phyloP scores from a whole-genome alignment of 64 coral and sea anemone species.

The Astreopora myriophthalma region DNA sequence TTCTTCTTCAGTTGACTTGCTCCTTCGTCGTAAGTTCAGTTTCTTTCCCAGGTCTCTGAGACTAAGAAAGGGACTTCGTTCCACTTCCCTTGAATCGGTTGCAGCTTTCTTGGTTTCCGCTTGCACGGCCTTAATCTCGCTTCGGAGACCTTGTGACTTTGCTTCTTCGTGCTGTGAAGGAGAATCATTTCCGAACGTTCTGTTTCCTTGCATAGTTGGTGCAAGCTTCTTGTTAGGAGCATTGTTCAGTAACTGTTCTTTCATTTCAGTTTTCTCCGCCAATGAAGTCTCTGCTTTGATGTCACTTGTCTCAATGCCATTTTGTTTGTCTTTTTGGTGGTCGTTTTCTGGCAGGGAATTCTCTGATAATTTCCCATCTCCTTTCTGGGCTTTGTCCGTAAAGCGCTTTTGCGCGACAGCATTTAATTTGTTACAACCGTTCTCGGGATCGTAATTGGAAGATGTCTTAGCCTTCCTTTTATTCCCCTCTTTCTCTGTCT shows the following conservation, averaged over 20 bases:
- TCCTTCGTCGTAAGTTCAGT: background rate
- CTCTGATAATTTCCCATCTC: background rate
- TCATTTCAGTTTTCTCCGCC: background rate
- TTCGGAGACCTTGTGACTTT: background rate
- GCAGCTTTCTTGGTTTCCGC: background rate
- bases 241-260: background rate
- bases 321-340: background rate
- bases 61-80: background rate
- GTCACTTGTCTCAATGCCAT: background rate
- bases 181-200: background rate
- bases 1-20: background rate
- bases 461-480: background rate
- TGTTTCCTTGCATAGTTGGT: background rate
- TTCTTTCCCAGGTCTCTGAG: constrained; percentile 1
- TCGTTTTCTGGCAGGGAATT: background rate
- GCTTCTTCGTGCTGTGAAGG: background rate
- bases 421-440: background rate
- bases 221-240: background rate
- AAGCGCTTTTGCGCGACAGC: background rate
- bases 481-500: background rate
- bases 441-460: background rate
- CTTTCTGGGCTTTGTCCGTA: background rate
- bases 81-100: background rate
- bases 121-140: background rate
- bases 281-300: background rate